Base-by-base conservation (phyloP, 2,888 invertebrate species). In the Tetranychus truncatus region DNA sequence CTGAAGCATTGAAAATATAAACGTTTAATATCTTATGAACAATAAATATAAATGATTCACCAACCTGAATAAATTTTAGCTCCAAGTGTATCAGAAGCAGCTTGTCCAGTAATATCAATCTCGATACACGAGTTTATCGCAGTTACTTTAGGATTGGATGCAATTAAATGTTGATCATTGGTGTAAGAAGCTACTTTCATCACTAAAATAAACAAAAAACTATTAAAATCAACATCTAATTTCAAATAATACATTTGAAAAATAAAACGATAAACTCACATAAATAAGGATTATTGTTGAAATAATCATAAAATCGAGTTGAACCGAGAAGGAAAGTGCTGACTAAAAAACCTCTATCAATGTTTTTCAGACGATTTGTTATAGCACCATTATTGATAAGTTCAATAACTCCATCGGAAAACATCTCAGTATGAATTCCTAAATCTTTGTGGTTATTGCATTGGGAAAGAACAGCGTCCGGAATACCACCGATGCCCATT, bases 101-200 rank as follows among this genome's bases (percentile, higher is more conserved):
- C 88, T 83, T 96, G 96, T 0, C 96, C 96, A 0, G 95, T 94
- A 74, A 96, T 84, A 83, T 96, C 96, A 5, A 90, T 89, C 84
- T 96, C 95, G 80, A 96, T 91, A 82, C 92, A 92, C 0, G 95
- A 95, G 84, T 96, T 96, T 81, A 96, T 95, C 76, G 95, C 95
- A 0, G 95, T 95, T 89, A 96, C 95, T 79, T 86, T 87, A 0
- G 94, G 93, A 83, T 91, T 91, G 80, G 88, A 87, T 0, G 90
- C 88, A 75, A 95, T 88, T 76, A 94, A 84, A 79, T 88, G 86
- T 0, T 91, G 89, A 82, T 89, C 89, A 34, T 79, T 79, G 6
- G 77, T 77, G 75, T 79, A 78, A 67, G 78, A 77, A 34, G 76
- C 76, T 69, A 75, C 75, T 92, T 95, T 92, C 84, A 92, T 94